Conservation (phyloP, 2,797 vertebrate species). For the Spinus pinus region DNA sequence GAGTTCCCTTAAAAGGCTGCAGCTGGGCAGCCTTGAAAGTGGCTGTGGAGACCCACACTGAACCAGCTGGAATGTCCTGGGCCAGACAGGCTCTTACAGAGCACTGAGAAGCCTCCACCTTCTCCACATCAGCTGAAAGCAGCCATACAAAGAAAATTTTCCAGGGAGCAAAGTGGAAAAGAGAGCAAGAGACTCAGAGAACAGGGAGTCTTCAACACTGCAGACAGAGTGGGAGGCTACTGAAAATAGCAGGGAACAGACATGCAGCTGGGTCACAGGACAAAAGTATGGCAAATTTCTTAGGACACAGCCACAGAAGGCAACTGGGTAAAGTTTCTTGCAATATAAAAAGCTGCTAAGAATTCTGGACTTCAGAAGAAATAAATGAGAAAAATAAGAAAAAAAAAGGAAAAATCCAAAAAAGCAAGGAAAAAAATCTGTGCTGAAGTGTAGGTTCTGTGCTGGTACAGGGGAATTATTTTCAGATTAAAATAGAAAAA, state of each 20-base stretch:
- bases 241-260: constrained; percentile 28
- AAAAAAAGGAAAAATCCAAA: not conserved
- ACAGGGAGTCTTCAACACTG: not conserved
- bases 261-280: not conserved
- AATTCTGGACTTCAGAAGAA: not conserved
- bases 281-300: not conserved
- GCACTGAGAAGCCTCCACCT: not conserved
- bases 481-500: not conserved
- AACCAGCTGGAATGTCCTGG: not conserved
- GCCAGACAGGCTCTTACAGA: not conserved
- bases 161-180: not conserved
- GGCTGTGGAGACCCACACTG: not conserved
- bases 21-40: not conserved
- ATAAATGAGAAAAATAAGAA: not conserved
- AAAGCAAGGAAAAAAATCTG: not conserved
- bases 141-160: not conserved
- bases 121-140: not conserved
- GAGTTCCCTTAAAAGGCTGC: not conserved
- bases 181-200: not conserved
- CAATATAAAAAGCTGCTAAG: not conserved
- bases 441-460: not conserved
- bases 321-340: not conserved
- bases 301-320: not conserved
- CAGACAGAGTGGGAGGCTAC: constrained; percentile 30
- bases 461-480: not conserved